Evolutionary conservation across 1,140 invertebrate species (phyloP), one percentile per base, ranked within the genome.

Genomic region (Drosophila watanabei): DNA sequence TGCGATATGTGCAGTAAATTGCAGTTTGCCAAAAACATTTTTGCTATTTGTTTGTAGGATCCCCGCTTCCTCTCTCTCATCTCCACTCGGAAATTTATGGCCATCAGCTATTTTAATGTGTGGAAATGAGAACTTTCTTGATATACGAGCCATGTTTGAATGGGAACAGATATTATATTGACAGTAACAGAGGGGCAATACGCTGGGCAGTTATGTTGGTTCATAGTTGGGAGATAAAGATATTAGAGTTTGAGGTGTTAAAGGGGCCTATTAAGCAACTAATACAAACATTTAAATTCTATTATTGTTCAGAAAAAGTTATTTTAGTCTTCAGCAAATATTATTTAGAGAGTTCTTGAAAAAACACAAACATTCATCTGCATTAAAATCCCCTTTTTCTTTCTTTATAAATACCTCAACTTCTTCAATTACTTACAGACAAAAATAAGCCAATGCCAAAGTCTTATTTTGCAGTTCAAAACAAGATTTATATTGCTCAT

Each of bases 1-100:
- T 79, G 69, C 81, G 75, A 88, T 89, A 60, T 82, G 54, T 81
- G 62, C 83, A 88, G 79, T 87, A 87, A 87, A 87, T 80, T 87
- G 85, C 86, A 89, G 85, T 89, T 88, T 89, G 86, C 86, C 81
- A 88, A 88, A 88, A 89, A 85, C 70, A 89, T 88, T 88, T 88
- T 85, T 61, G 65, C 80, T 80, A 89, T 88, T 83, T 83, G 80
- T 80, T 69, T 56, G 56, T 33, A 39, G 18, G 8, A 0, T 5
- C 5, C 30, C n/a, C 6, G 13, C 30, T 13, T 20, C 7, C n/a
- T 7, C 18, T 8, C 14, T 13, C 2, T 4, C 39, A n/a, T 32
- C 18, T n/a, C 56, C 39, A 16, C 35, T 66, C 51, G 61, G 43
- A 62, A 64, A 89, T 88, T 88, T 88, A 88, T 85, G 73, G 59